phyloP scores from a whole-genome alignment of 2,113 vertebrate species.

The Onychostruthus taczanowskii region DNA sequence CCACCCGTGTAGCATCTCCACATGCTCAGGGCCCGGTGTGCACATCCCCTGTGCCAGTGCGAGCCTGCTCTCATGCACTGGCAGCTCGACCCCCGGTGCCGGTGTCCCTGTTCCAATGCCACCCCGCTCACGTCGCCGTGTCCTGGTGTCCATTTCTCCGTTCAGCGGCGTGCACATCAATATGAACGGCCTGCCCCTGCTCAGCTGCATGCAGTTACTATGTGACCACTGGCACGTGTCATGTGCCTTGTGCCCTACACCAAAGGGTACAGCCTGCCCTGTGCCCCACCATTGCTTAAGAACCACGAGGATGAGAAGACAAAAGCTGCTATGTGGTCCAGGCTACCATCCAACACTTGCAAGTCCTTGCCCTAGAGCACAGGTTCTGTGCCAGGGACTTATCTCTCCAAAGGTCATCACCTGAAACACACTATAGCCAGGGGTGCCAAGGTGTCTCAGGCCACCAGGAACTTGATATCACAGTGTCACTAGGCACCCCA shows the following conservation, averaged over 20 bases:
- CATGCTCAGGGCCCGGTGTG: not conserved
- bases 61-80: accelerated
- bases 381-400: not conserved
- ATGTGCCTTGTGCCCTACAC: not conserved
- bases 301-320: not conserved
- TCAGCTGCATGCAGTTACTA: accelerated
- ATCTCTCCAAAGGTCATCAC: not conserved
- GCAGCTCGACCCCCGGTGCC: accelerated
- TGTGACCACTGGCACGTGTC: accelerated
- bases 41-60: accelerated
- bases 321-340: not conserved
- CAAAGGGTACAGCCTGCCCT: not conserved
- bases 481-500: not conserved
- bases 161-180: not conserved
- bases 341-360: not conserved
- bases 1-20: not conserved
- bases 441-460: not conserved
- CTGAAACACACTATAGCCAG: not conserved
- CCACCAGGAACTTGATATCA: not conserved
- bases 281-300: not conserved
- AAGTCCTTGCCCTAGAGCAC: not conserved
- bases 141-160: accelerated
- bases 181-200: accelerated
- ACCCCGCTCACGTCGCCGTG: accelerated
- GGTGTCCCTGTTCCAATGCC: accelerated